Base-by-base conservation (phyloP, 2,888 invertebrate species). In the Caenorhabditis japonica region DNA sequence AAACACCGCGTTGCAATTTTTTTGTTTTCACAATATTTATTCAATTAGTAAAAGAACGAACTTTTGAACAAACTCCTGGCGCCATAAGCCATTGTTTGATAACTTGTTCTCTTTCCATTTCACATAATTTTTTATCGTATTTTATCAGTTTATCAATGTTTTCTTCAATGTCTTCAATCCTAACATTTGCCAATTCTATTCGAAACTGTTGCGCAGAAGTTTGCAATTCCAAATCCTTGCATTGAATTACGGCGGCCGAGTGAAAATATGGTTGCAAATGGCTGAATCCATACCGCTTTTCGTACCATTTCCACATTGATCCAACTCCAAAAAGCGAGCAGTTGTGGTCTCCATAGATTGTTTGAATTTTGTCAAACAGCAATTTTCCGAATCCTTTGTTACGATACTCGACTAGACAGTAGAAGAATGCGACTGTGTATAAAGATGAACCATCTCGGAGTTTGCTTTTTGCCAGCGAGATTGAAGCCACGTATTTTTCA, bases 271-370 rank as follows among this genome's bases (percentile, higher is more conserved):
- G 59, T 5, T 47, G 34, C 17, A 59, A n/a, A 7, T 36, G 25
- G 5, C 21, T 23, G 59, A 59, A 59, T 1, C 38, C 47, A 44
- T 47, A 59, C 8, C 25, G 3, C 25, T 21, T 36, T 30, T 36
- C 44, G 36, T 58, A 58, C 58, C 58, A 58, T 36, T 58, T 25
- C 58, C 58, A 58, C 58, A 58, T 58, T 2, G 58, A 46, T 36
- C 58, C 58, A 23, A 58, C 58, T 23, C 58, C 58, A 17, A 58
- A 58, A 10, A 58, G 44, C 3, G 21, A 23, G 12, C 44, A 44
- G 25, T 58, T 58, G 13, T 4, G 25, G 25, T 46, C 46, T 21
- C 44, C 36, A 30, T 58, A 58, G 5, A 46, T 46, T 12, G 44
- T 34, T 15, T 34, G 34, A 12, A 46, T 36, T 36, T 36, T 46